Conservation (phyloP, 2,888 invertebrate genomes). For the Troides oblongomaculatus region DNA sequence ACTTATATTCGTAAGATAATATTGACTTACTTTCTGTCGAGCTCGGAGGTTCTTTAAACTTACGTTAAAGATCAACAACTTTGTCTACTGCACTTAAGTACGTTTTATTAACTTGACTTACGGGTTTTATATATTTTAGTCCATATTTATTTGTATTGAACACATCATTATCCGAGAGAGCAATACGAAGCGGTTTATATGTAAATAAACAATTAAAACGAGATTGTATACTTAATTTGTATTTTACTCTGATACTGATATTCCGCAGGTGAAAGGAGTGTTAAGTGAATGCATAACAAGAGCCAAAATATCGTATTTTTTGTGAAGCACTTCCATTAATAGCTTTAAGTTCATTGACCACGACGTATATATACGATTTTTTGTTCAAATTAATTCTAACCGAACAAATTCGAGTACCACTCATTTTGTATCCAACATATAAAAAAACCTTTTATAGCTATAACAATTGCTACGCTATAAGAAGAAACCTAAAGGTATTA, state of each 20-base stretch:
- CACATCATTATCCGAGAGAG: not conserved
- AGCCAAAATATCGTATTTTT: not conserved
- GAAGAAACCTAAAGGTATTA: not conserved
- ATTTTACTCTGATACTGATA: no score
- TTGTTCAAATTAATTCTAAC: conserved; percentile 12
- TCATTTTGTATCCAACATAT: conserved; percentile 8
- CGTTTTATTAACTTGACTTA: not conserved
- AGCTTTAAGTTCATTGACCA: conserved; percentile 21
- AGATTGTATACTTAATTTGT: not conserved
- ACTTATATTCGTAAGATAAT: not conserved
- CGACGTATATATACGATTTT: conserved; percentile 9
- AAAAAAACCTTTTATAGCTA: conserved; percentile 11
- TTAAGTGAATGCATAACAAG: not conserved
- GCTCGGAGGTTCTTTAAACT: not conserved
- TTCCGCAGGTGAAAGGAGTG: not conserved
- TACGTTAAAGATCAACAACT: not conserved
- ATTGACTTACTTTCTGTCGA: not conserved
- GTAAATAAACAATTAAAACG: not conserved
- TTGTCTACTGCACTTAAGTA: not conserved
- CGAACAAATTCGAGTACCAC: conserved; percentile 1
- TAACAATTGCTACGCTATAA: conserved; percentile 17
- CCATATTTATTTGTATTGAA: not conserved
- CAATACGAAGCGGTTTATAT: not conserved
- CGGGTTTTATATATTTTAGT: not conserved
- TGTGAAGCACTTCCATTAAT: not conserved